Conservation (phyloP, 2,797 vertebrate genomes). For the Novumbra hubbsi region DNA sequence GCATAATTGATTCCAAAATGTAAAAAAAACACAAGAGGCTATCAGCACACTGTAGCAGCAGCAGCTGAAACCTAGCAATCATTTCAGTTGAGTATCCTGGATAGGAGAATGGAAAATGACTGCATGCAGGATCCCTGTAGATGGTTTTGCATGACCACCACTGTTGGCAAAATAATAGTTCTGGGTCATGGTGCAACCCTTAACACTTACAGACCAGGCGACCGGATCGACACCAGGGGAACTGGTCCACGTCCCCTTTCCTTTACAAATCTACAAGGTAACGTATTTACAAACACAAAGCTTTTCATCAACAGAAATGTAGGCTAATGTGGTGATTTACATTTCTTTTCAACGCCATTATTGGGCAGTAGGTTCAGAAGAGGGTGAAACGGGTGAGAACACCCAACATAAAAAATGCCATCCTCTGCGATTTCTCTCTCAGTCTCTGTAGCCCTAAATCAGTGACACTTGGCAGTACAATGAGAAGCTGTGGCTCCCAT, state of each 20-base stretch:
- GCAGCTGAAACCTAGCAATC: conserved; percentile 7
- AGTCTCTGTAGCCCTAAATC: conserved; percentile 8
- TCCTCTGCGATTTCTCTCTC: neutral
- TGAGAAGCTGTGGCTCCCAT: conserved; percentile 6
- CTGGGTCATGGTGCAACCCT: neutral
- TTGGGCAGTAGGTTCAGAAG: neutral
- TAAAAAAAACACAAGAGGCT: conserved; percentile 1
- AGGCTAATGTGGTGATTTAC: conserved; percentile 13
- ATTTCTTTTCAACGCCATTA: conserved; percentile 5
- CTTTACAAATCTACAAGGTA: conserved; percentile 5
- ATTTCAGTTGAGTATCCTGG: conserved; percentile 1
- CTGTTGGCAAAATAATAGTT: conserved; percentile 13
- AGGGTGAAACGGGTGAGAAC: neutral
- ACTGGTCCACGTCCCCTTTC: conserved; percentile 2
- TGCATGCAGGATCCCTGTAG: conserved; percentile 3
- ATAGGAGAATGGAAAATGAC: neutral
- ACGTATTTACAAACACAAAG: conserved; percentile 15
- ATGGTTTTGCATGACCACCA: conserved; percentile 2
- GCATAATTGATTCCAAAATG: conserved; percentile 8
- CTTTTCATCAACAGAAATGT: conserved; percentile 3
- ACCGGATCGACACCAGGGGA: conserved; percentile 1
- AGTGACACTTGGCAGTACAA: conserved; percentile 10
- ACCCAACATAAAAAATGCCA: neutral
- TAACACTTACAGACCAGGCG: conserved; percentile 1
- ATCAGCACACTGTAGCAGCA: conserved; percentile 7